Evolutionary conservation across 1,140 invertebrate genomes (phyloP).

Genomic region (Megathymus violae): DNA sequence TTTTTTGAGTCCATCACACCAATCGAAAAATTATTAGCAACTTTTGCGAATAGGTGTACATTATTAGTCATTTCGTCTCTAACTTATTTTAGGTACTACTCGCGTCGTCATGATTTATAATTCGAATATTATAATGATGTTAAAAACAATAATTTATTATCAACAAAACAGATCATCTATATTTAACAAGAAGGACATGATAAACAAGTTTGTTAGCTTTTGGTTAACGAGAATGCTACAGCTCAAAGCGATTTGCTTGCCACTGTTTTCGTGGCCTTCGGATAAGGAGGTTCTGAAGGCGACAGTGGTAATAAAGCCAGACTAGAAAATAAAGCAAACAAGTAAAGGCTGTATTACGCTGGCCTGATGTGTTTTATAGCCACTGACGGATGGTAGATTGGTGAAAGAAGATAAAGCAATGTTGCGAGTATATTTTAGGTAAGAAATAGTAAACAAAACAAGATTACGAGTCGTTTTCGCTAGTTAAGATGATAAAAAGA

Average conservation of each 20-base stretch:
- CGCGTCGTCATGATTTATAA: too few species aligned
- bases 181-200: too few species aligned
- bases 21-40: too few species aligned
- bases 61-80: too few species aligned
- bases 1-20: too few species aligned
- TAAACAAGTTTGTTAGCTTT: not conserved
- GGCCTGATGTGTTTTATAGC: slow-evolving; percentile 28
- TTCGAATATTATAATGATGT: too few species aligned
- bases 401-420: slow-evolving; percentile 30
- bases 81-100: too few species aligned
- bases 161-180: too few species aligned
- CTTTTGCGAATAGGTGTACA: too few species aligned
- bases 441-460: slow-evolving; percentile 3
- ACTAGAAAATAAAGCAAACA: slow-evolving; percentile 32
- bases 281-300: slow-evolving; percentile 26
- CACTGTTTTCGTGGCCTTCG: slow-evolving; percentile 6
- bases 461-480: not conserved
- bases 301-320: slow-evolving; percentile 22
- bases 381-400: slow-evolving; percentile 26
- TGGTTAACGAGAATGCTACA: too few species aligned
- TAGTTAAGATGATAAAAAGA: not conserved
- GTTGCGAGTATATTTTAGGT: slow-evolving; percentile 7
- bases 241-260: slow-evolving; percentile 5
- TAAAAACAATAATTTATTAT: too few species aligned
- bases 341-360: slow-evolving; percentile 26